Percentiles rank a stretch among this genome's conserved stretches.
phyloP scores from a whole-genome alignment of 2,888 invertebrate species.

The Himalopsyche tibetana region DNA sequence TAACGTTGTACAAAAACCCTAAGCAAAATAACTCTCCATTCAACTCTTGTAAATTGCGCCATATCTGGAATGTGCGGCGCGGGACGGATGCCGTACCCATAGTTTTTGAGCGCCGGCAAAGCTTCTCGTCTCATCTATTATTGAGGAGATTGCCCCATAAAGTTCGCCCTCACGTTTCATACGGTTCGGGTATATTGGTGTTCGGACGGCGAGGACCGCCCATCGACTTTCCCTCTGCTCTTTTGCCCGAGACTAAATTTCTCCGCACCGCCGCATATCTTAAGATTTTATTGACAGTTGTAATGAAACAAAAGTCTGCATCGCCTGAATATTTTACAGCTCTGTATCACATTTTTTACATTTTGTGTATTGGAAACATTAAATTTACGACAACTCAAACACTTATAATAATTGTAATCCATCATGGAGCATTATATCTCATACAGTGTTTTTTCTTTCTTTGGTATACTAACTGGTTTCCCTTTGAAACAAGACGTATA shows the following conservation, averaged over 20 bases:
- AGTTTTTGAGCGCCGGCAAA: conserved; percentile 61
- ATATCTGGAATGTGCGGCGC: conserved; percentile 29
- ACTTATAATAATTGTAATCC: too few species aligned
- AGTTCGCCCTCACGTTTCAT: conserved; percentile 67
- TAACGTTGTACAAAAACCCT: too few species aligned
- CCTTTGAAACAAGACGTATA: too few species aligned
- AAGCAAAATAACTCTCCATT: not conserved
- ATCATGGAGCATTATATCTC: too few species aligned
- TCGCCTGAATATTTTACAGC: conserved; percentile 24
- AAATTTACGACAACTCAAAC: too few species aligned
- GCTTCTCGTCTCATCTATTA: conserved; percentile 76
- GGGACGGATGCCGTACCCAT: conserved; percentile 41
- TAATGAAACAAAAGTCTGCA: conserved; percentile 28
- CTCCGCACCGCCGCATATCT: conserved; percentile 19
- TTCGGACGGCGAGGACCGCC: conserved; percentile 23
- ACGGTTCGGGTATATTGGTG: conserved; percentile 54
- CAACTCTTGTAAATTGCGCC: conserved; percentile 25
- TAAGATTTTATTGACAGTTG: conserved; percentile 55
- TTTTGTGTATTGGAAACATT: too few species aligned
- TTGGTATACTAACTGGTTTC: too few species aligned
- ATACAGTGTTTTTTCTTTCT: too few species aligned
- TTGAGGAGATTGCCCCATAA: conserved; percentile 73
- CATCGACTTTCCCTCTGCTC: conserved; percentile 42
- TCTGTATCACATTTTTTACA: too few species aligned
- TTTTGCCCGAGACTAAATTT: conserved; percentile 37